A percentile compares a stretch with the other conserved stretches of the same genome.
These are phyloP conservation scores for Aplysina aerophoba DNA, from an alignment of 37 sponge, comb jelly and placozoan genomes.

Conservation along the genomic window DNA sequence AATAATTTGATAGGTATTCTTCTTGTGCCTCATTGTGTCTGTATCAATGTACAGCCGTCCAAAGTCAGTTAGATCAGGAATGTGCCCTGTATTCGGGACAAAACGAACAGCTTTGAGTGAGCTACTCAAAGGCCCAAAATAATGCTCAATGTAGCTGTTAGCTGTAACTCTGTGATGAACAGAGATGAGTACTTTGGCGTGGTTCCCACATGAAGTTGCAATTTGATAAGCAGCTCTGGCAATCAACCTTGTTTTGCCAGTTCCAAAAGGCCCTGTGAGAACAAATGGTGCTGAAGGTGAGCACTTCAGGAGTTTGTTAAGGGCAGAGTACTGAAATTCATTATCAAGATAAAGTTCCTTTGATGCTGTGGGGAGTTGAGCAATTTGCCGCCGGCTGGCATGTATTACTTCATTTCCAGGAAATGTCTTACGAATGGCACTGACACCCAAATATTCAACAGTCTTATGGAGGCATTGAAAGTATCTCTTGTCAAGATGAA, in stretches of 20 bases:
- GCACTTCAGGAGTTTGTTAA: background rate
- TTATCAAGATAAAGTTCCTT: background rate
- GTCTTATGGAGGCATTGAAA: constrained; percentile 49
- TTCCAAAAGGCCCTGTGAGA: constrained; percentile 54
- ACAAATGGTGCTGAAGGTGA: constrained; percentile 18
- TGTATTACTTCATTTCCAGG: background rate
- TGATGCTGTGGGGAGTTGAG: background rate
- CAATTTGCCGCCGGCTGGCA: background rate
- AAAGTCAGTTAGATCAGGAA: background rate
- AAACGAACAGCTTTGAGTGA: background rate
- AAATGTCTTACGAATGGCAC: background rate
- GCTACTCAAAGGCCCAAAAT: constrained; percentile 33
- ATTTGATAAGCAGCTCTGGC: constrained; percentile 43
- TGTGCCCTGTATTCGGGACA: background rate
- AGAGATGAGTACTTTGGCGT: constrained; percentile 32
- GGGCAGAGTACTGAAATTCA: constrained; percentile 25
- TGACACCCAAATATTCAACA: constrained; percentile 19
- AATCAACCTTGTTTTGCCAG: constrained; percentile 49
- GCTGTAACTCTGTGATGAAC: constrained; percentile 46
- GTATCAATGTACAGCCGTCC: background rate
- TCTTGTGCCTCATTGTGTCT: background rate
- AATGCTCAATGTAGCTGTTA: constrained; percentile 34
- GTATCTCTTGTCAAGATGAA: constrained; percentile 30
- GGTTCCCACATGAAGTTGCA: background rate
- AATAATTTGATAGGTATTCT: constrained; percentile 33